phyloP scores from a whole-genome alignment of 2,113 vertebrate species.

The Elephas maximus region DNA sequence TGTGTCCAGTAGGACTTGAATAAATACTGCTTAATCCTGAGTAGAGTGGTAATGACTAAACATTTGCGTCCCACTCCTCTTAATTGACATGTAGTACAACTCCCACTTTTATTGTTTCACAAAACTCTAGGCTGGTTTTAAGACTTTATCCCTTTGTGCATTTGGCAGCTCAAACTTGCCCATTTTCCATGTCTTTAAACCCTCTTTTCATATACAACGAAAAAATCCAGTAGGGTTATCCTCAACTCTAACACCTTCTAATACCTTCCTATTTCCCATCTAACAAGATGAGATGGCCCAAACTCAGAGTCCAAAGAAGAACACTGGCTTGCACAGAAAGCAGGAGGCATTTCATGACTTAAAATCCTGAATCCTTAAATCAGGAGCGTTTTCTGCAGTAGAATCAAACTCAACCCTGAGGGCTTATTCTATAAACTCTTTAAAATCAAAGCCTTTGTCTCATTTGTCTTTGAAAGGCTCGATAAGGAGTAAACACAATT shows the following conservation, averaged over 20 bases:
- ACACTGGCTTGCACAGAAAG: background rate
- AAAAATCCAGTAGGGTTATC: background rate
- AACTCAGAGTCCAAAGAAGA: background rate
- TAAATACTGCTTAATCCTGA: background rate
- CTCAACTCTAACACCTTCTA: background rate
- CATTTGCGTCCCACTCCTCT: background rate
- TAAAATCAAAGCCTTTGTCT: background rate
- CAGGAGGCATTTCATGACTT: background rate
- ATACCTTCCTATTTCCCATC: background rate
- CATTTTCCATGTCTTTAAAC: slow-evolving; percentile 10
- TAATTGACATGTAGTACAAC: background rate
- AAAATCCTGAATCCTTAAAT: background rate
- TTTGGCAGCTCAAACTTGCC: background rate
- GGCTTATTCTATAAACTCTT: background rate
- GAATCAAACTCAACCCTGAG: background rate
- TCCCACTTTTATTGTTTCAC: background rate
- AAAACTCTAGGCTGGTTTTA: background rate
- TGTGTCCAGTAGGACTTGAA: background rate
- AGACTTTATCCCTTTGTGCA: background rate
- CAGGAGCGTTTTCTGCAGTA: background rate
- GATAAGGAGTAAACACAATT: background rate
- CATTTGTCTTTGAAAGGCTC: background rate
- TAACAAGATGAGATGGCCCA: background rate
- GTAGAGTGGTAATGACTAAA: background rate
- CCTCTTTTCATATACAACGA: background rate